Base-by-base conservation (phyloP, 2,888 invertebrate species). In the Drosophila hamatofila region DNA sequence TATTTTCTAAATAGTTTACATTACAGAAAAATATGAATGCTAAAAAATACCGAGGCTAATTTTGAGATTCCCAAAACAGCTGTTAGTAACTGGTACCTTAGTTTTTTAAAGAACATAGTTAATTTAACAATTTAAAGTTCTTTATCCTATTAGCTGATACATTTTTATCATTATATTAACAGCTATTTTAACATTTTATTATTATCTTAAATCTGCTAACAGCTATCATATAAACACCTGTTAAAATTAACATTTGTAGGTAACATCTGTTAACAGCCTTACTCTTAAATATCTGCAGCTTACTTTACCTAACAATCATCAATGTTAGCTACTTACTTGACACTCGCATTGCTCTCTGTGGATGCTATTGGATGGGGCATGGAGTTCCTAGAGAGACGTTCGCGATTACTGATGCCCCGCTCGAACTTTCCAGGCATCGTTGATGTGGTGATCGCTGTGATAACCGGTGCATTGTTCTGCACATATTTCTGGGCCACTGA, bases 401-500 rank as follows among this genome's bases (percentile, higher is more conserved):
- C 89, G 48, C 89, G 80, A 52, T 52, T 52, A 41, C 78, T 67
- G 16, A 79, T 74, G 9, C 88, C 81, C 23, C 92, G 87, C 65
- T 92, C 92, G 37, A 91, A 92, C 67, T 92, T 84, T 21, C 62
- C 71, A 7, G 75, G 60, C 37, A 58, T 51, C n/a, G 59, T 57
- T 12, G 65, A 41, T 1, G 67, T 46, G 27, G 75, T 56, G 35
- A 65, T 21, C 8, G 73, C 12, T 51, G 81, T 49, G 21, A 61
- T 66, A 27, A 52, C 56, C 25, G 79, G 65, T 41, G 73, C 61
- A 57, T 69, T 79, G 49, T 49, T 72, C 44, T 46, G 70, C 25
- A 70, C 79, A 73, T 74, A 84, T n/a, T 89, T 84, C 54, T 84
- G 89, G n/a, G 85, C 89, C 18, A 63, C 68, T 14, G 84, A 33